Evolutionary conservation across 2,888 invertebrate genomes (phyloP).

Genomic region (Apoda limacodes): DNA sequence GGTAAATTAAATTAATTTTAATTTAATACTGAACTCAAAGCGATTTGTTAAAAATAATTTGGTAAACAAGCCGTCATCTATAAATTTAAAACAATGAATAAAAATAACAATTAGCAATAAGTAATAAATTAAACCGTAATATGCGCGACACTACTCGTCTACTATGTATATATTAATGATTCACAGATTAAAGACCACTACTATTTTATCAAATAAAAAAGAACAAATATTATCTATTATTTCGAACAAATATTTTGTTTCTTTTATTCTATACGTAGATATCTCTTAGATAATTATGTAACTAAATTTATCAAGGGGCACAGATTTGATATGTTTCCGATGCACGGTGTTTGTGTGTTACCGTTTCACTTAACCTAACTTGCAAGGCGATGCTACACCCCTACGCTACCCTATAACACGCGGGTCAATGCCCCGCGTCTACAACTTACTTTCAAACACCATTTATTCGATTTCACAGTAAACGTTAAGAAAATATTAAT

Average conservation of each 20-base stretch:
- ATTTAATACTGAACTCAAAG: conserved; percentile 66
- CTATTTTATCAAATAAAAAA: no score
- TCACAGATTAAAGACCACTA: conserved; percentile 34
- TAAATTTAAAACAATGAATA: conserved; percentile 50
- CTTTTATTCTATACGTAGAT: conserved; percentile 63
- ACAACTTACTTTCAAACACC: conserved; percentile 33
- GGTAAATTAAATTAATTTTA: no score
- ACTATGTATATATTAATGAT: conserved; percentile 40
- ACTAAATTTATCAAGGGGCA: conserved; percentile 77
- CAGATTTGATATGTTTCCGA: conserved; percentile 85
- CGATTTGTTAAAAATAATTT: conserved; percentile 59
- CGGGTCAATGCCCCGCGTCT: conserved; percentile 63
- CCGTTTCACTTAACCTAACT: conserved; percentile 68
- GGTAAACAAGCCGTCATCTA: conserved; percentile 59
- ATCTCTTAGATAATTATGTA: conserved; percentile 66
- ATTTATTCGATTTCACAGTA: conserved; percentile 54
- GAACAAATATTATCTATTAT: conserved; percentile 68
- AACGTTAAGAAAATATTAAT: conserved; percentile 27
- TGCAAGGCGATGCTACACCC: conserved; percentile 66
- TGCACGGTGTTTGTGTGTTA: conserved; percentile 76
- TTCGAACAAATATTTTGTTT: conserved; percentile 60
- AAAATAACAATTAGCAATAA: conserved; percentile 40
- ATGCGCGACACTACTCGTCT: conserved; percentile 57
- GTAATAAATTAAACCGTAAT: conserved; percentile 41
- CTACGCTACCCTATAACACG: conserved; percentile 64